Base-by-base conservation (phyloP, 2,888 invertebrate genomes). In the Parascotia fuliginaria region DNA sequence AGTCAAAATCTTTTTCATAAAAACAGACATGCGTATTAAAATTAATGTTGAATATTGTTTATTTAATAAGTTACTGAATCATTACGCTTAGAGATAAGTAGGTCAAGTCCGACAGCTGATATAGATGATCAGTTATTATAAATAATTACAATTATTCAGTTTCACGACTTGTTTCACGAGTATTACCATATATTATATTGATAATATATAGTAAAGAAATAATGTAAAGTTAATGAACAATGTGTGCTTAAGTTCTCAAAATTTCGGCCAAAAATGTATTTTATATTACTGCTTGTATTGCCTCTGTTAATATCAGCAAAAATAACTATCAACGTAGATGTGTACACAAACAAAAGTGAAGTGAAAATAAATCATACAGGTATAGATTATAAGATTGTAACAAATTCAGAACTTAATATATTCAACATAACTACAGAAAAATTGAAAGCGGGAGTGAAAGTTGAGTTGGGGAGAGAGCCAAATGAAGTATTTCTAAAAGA, bases 381-480 rank as follows among this genome's bases (percentile, higher is more conserved):
- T 1, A 42, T 39, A 3, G 79, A 87, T 45, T 48, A 68, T 16
- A 83, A 81, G 70, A 15, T 77, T 12, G 66, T 85, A 2, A 83
- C 81, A 1, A 70, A 79, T 3, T 67, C 65, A 38, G 89, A 89
- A 60, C 38, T 83, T 0, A 39, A 54, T 5, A 34, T 83, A 2
- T 90, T 83, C 51, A 87, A 89, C 37, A 55, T 89, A 1, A 84
- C 82, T 6, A 68, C 73, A 6, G 65, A 65, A 1, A 85, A 82
- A 55, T 52, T 90, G 3, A 87, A 83, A 19, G 55, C 41, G 54
- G 89, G 86, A 0, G 56, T 85, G 1, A 56, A 52, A 41, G 44
- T 77, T 0, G 85, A 86, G 63, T 51, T 90, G 0, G 89, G 87
- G 0, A 82, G 61, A 56, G 58, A 36, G 2, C 87, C 90, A 0